These are phyloP conservation scores for Plestiodon gilberti DNA, from an alignment of 2,113 vertebrate species.

Conservation along the genomic window DNA sequence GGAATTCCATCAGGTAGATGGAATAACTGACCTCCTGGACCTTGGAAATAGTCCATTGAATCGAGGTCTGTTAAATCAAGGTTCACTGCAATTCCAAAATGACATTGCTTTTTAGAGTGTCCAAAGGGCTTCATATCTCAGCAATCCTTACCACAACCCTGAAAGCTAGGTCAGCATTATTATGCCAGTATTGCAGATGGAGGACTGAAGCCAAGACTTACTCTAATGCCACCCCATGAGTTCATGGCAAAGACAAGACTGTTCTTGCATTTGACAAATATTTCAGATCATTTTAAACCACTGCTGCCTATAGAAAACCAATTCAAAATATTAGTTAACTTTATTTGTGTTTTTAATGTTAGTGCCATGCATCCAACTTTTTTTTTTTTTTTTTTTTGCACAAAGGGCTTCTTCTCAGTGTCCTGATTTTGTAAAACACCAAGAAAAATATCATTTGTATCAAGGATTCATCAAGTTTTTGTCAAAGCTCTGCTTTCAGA, in stretches of 20 bases:
- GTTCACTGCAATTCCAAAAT: no score
- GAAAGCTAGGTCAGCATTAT: neutral
- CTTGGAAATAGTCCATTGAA: no score
- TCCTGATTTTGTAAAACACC: neutral
- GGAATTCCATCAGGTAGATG: no score
- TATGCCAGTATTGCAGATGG: neutral
- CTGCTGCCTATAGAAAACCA: neutral
- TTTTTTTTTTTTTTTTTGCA: no score
- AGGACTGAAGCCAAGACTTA: neutral
- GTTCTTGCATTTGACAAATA: conserved; percentile 1
- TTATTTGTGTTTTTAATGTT: neutral
- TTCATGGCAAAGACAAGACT: neutral
- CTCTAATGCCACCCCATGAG: neutral
- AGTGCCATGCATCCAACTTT: no score
- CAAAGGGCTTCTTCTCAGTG: neutral
- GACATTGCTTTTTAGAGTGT: neutral
- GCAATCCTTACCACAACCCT: neutral
- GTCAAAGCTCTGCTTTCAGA: neutral
- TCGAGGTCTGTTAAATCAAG: no score
- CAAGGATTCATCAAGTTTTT: neutral
- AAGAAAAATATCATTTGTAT: neutral
- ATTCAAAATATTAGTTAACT: neutral
- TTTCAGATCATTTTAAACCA: neutral
- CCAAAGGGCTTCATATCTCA: neutral
- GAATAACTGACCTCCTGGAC: no score